These are phyloP conservation scores for Littorina saxatilis DNA, from an alignment of 1,140 invertebrate genomes.

Conservation along the genomic window DNA sequence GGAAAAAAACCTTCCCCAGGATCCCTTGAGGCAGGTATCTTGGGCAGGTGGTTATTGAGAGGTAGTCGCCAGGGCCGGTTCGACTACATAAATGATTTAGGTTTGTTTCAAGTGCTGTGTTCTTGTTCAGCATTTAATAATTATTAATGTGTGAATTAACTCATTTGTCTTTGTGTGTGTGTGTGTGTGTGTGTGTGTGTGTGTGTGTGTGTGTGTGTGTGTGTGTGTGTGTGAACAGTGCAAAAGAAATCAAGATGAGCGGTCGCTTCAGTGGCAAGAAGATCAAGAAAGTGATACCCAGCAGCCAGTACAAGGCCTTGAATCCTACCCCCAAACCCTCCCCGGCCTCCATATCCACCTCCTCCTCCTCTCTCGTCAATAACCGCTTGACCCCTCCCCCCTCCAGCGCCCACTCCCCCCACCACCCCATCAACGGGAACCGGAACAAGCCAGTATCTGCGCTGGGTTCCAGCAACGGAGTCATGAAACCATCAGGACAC, in stretches of 20 bases:
- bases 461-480: conserved; percentile 55
- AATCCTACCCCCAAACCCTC: conserved; percentile 27
- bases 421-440: conserved; percentile 38
- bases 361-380: not conserved
- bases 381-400: conserved; percentile 39
- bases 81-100: too few species aligned
- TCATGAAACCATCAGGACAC: conserved; percentile 33
- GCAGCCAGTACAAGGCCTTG: conserved; percentile 34
- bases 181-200: not conserved
- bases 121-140: too few species aligned
- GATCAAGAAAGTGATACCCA: conserved; percentile 80
- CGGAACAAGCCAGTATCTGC: conserved; percentile 61
- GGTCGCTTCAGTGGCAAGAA: conserved; percentile 86
- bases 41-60: too few species aligned
- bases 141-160: too few species aligned
- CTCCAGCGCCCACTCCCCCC: conserved; percentile 24
- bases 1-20: too few species aligned
- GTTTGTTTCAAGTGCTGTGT: too few species aligned
- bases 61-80: too few species aligned
- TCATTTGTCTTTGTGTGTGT: not conserved
- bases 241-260: conserved; percentile 93
- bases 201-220: not conserved
- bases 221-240: conserved; percentile 78
- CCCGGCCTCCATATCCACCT: conserved; percentile 1
- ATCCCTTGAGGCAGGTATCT: too few species aligned